These are phyloP conservation scores for Orius insidiosus DNA, from an alignment of 1,140 invertebrate genomes.

Conservation along the genomic window DNA sequence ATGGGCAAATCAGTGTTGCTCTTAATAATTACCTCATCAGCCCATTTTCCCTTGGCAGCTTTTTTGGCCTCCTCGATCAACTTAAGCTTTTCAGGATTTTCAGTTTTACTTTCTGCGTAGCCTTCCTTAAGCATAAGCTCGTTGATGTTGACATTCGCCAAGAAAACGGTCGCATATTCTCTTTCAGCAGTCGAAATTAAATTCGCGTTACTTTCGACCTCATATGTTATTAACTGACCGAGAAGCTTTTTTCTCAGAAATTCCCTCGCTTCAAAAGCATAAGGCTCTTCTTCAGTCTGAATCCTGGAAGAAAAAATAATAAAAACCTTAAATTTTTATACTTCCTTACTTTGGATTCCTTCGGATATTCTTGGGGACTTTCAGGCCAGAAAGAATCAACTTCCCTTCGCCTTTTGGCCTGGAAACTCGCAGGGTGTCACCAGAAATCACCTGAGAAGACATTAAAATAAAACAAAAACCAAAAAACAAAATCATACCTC, in stretches of 20 bases:
- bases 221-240: slow-evolving; percentile 73
- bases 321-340: too few species aligned
- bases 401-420: too few species aligned
- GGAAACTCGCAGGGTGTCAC: too few species aligned
- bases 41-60: slow-evolving; percentile 75
- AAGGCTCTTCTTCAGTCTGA: slow-evolving; percentile 74
- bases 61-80: slow-evolving; percentile 57
- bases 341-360: too few species aligned
- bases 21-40: slow-evolving; percentile 23
- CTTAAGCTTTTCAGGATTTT: slow-evolving; percentile 3
- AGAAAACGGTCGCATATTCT: slow-evolving; percentile 69
- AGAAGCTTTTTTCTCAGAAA: slow-evolving; percentile 82
- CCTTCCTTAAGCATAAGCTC: slow-evolving; percentile 78
- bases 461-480: too few species aligned
- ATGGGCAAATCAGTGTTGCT: too few species aligned
- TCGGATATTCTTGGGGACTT: too few species aligned
- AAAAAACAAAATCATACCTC: too few species aligned
- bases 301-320: too few species aligned
- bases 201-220: slow-evolving; percentile 48
- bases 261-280: slow-evolving; percentile 91
- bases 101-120: slow-evolving; percentile 35
- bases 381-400: too few species aligned
- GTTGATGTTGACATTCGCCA: slow-evolving; percentile 72
- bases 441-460: too few species aligned
- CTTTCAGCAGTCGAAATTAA: slow-evolving; percentile 25